Conservation (phyloP, 2,888 invertebrate genomes). For the Ennomos erosarius region DNA sequence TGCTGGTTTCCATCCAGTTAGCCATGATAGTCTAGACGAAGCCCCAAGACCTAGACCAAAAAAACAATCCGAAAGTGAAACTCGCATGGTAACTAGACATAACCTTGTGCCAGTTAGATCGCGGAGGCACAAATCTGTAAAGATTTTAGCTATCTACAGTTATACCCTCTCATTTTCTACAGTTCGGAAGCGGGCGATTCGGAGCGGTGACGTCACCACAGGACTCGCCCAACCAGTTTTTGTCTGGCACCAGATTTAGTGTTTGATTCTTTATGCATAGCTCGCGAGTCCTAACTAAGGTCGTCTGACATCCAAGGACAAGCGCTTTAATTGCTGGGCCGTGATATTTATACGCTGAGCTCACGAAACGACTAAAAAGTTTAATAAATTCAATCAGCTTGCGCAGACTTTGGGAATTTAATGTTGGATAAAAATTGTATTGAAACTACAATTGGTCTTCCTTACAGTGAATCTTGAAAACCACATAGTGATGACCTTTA, state of each 20-base stretch:
- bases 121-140: constrained; percentile 4
- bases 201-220: constrained; percentile 70
- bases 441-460: too few species aligned
- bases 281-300: constrained; percentile 79
- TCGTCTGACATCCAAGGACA: constrained; percentile 60
- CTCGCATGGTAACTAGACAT: constrained; percentile 41
- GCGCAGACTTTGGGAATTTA: constrained; percentile 1
- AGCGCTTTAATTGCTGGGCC: constrained; percentile 38
- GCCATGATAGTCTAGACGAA: constrained; percentile 39
- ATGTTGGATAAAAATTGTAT: neutral
- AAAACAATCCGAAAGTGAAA: constrained; percentile 46
- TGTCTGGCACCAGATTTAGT: constrained; percentile 74
- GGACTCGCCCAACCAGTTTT: constrained; percentile 73
- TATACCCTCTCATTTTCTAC: constrained; percentile 64
- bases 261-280: constrained; percentile 83
- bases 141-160: constrained; percentile 46
- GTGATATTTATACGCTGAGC: constrained; percentile 34
- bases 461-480: too few species aligned
- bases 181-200: constrained; percentile 67
- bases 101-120: constrained; percentile 54
- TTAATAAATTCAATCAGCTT: constrained; percentile 18
- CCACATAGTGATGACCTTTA: too few species aligned
- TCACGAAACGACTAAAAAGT: constrained; percentile 23
- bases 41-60: constrained; percentile 33
- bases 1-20: constrained; percentile 25